Evolutionary conservation across 2,797 vertebrate genomes (phyloP).

Genomic region (Rousettus madagascariensis): DNA sequence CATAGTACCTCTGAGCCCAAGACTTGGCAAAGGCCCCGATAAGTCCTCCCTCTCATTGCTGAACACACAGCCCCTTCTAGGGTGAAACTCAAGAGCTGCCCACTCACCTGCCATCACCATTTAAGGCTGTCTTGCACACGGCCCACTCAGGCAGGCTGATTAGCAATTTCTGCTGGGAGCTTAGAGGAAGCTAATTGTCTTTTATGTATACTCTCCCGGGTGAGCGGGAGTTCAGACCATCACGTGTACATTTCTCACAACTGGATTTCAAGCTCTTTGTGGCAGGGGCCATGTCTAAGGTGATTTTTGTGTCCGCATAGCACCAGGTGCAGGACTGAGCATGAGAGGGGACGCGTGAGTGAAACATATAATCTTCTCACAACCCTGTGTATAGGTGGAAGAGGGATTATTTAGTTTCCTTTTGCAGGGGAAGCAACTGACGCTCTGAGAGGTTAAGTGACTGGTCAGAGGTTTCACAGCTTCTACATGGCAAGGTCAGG

Average conservation of each 20-base stretch:
- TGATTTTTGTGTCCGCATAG: background rate
- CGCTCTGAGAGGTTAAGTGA: background rate
- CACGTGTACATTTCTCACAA: background rate
- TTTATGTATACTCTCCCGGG: background rate
- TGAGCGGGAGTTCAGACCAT: slow-evolving; percentile 10
- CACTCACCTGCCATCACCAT: background rate
- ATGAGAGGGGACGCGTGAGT: background rate
- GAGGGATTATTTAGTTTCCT: background rate
- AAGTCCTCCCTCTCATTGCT: background rate
- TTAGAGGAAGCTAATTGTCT: slow-evolving; percentile 52
- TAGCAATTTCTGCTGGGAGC: slow-evolving; percentile 10
- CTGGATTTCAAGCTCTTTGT: background rate
- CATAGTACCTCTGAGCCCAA: fast-evolving
- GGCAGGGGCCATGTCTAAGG: background rate
- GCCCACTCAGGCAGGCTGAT: background rate
- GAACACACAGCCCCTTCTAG: background rate
- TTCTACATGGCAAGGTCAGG: background rate
- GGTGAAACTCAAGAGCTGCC: background rate
- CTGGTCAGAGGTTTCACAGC: background rate
- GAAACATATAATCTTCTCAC: background rate
- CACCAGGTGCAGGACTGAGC: background rate
- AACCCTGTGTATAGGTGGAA: background rate
- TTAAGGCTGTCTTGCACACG: background rate
- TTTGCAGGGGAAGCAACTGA: background rate
- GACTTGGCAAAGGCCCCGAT: background rate